Evolutionary conservation across 2,888 invertebrate genomes (phyloP).

Genomic region (Hoplodrina ambigua): DNA sequence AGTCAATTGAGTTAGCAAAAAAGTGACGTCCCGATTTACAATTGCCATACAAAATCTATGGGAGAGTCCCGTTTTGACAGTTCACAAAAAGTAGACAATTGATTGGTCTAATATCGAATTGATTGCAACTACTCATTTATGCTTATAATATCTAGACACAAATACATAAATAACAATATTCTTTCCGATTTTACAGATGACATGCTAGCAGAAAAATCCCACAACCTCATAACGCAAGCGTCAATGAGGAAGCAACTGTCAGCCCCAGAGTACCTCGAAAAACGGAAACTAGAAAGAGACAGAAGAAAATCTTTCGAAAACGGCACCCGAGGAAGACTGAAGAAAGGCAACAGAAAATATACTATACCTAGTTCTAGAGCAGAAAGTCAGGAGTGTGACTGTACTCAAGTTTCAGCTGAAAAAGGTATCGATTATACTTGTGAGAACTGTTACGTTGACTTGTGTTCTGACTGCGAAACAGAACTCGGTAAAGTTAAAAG

Average conservation of each 20-base stretch:
- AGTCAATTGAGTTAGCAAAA: too few relatives aligned
- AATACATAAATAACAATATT: neutral
- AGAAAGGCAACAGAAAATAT: constrained; percentile 89
- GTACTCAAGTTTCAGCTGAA: constrained; percentile 81
- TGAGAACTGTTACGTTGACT: constrained; percentile 84
- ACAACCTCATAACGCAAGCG: constrained; percentile 87
- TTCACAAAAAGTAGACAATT: too few relatives aligned
- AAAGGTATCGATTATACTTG: constrained; percentile 86
- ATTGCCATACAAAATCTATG: too few relatives aligned
- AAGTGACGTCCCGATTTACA: too few relatives aligned
- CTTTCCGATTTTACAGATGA: constrained; percentile 87
- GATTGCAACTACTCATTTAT: too few relatives aligned
- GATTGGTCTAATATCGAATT: too few relatives aligned
- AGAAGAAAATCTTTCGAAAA: constrained; percentile 92
- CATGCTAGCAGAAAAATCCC: constrained; percentile 91
- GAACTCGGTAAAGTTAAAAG: constrained; percentile 78
- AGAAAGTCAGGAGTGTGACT: constrained; percentile 81
- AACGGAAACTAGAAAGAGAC: constrained; percentile 94
- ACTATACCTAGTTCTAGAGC: constrained; percentile 75
- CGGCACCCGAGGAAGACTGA: constrained; percentile 90
- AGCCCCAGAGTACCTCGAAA: constrained; percentile 97
- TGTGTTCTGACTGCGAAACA: constrained; percentile 85
- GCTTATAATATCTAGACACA: too few relatives aligned
- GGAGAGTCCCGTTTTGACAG: too few relatives aligned
- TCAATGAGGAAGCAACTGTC: constrained; percentile 94